Percentiles rank a stretch among this genome's conserved stretches.
phyloP scores from a whole-genome alignment of 2,113 vertebrate genomes.

The Xiphorhynchus elegans region DNA sequence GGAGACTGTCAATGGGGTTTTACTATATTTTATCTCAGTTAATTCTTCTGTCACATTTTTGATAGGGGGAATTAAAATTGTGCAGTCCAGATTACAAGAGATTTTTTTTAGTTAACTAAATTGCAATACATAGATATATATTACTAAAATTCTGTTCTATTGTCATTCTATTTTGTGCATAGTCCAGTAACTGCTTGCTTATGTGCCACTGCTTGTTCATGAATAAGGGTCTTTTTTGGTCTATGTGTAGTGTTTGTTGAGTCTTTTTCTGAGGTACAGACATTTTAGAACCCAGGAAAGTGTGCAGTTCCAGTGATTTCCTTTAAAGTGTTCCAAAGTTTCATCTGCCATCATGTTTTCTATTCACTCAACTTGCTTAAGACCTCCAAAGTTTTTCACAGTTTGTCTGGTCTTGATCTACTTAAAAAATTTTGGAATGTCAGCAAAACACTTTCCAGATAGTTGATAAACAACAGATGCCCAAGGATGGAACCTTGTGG shows the following conservation, averaged over 20 bases:
- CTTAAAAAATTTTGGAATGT: constrained; percentile 19
- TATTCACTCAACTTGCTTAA: constrained; percentile 50
- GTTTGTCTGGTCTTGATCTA: constrained; percentile 44
- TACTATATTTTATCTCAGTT: neutral
- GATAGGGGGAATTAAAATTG: neutral
- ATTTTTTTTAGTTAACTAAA: neutral
- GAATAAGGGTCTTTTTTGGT: neutral
- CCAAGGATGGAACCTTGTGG: neutral
- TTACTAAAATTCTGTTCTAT: neutral
- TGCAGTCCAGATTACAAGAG: neutral
- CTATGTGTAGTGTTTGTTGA: neutral
- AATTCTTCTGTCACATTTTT: neutral
- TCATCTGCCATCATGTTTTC: constrained; percentile 30
- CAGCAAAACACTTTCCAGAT: constrained; percentile 12
- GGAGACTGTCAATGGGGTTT: neutral
- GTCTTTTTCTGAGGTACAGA: neutral
- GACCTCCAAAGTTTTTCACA: constrained; percentile 51
- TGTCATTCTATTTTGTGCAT: neutral
- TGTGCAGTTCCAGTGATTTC: neutral
- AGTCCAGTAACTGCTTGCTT: neutral
- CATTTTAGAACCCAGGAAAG: neutral
- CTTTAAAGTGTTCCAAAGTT: constrained; percentile 12
- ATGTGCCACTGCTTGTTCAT: neutral
- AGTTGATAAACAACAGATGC: constrained; percentile 46
- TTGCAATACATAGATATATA: neutral